A percentile compares a stretch with the other conserved stretches of the same genome.
Evolutionary conservation across 2,888 invertebrate genomes (phyloP).

Genomic region (Megaustenia siamemsis): DNA sequence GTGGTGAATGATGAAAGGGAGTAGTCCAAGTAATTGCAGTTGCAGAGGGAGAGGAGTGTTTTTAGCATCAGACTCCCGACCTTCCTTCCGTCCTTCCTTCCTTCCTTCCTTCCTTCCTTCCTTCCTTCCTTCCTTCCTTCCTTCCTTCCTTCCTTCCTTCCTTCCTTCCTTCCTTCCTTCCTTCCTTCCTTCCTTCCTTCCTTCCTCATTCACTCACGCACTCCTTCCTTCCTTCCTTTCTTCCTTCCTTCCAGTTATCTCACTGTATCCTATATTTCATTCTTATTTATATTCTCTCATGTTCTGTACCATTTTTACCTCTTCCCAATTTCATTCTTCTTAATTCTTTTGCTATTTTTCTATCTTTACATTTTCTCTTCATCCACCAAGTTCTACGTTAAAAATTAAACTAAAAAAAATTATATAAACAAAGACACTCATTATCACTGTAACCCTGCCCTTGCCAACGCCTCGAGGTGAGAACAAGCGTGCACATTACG

Average conservation of each 20-base stretch:
- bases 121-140: slow-evolving; percentile 12
- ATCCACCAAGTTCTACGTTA: background rate
- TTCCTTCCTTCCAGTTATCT: background rate
- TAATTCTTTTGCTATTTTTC: slow-evolving; percentile 15
- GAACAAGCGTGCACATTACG: background rate
- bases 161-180: background rate
- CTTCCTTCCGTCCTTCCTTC: slow-evolving; percentile 8
- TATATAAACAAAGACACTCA: background rate
- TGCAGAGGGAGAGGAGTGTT: too few species aligned
- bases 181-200: background rate
- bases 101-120: slow-evolving; percentile 9
- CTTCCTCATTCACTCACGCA: slow-evolving; percentile 1
- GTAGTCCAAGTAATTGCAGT: too few species aligned
- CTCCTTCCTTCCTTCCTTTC: background rate
- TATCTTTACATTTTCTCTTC: background rate
- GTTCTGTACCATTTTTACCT: background rate
- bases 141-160: slow-evolving; percentile 10
- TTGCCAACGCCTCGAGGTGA: background rate
- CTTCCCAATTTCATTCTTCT: background rate
- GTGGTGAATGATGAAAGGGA: too few species aligned
- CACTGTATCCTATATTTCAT: background rate
- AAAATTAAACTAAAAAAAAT: background rate
- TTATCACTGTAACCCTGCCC: background rate
- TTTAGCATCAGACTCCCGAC: too few species aligned
- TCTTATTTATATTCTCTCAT: background rate